Base-by-base conservation (phyloP, 2,888 invertebrate genomes). In the Frankliniella fusca region DNA sequence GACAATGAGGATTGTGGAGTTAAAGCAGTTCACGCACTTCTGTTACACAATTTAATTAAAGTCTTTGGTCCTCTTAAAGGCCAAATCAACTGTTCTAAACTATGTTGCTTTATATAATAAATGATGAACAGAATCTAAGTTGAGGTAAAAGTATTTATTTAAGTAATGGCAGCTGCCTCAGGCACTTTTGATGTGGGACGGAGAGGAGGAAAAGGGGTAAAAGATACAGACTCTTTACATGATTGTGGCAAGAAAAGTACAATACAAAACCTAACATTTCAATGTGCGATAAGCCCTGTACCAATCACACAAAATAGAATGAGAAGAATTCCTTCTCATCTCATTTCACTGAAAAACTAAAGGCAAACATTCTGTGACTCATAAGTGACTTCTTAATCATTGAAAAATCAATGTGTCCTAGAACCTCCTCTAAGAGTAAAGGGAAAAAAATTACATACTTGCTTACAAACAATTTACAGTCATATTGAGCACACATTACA, bases 1-100 rank as follows among this genome's bases (percentile, higher is more conserved):
- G 97, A 97, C 86, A 94, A 93, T 84, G 97, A 97, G 88, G 93
- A 94, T 85, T 97, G 94, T 89, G 97, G 97, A 87, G 92, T 95
- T 0, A 94, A 94, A 87, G 93, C 96, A 3, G 91, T 97, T 65
- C 93, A 92, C 88, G 90, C 97, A 81, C 93, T 94, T 81, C 88
- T 97, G 84, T 87, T 97, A 83, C 94, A 94, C 50, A 94, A 94
- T 87, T 91, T 93, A 86, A 90, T 97, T 83, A 91, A 91, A 86
- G 89, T 95, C 85, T 94, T 76, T 27, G 23, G 27, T 76, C 27
- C 70, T 27, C 70, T 27, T 11, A 9, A 76, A 10, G n/a, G 12
- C 27, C 12, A 9, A 76, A 76, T 76, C 27, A 76, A 76, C 10
- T 76, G 27, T 27, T 27, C 5, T n/a, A 8, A n/a, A 5, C 23